Evolutionary conservation across 2,888 invertebrate genomes (phyloP), one percentile per base, ranked within the genome.

Genomic region (Noctua janthe): DNA sequence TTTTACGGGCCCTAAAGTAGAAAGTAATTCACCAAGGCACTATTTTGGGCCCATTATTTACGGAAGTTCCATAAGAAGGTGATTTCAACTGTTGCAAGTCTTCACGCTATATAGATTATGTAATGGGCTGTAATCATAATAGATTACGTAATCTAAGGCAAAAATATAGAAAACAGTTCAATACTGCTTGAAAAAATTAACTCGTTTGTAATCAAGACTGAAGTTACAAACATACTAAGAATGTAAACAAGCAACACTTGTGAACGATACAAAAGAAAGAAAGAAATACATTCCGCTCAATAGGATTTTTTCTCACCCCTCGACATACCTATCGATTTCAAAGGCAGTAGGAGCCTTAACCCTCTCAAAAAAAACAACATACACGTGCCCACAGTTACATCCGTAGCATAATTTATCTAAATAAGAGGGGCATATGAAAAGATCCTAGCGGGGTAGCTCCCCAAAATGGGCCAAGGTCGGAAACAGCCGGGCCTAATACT

Each of bases 401-500:
- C 79, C 69, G 56, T 79, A 87, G 83, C 85, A 87, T 87, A 89
- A 89, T 91, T 90, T 87, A 90, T 85, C 82, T 84, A 83, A 90
- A 88, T 86, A 82, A 83, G 88, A 87, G 86, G 86, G 76, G 81
- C 77, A 83, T 81, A 86, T 82, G 89, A 87, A 89, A 88, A 84
- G 72, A 87, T 81, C 84, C 76, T 82, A 76, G 76, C 70, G 81
- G 84, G 80, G 83, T 71, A 67, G 76, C 84, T 83, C 70, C 84
- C 80, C 80, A 83, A 91, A 82, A 86, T 81, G 82, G 90, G 91
- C 81, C 91, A 91, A 92, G 92, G 92, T 88, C 86, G 70, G 23
- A 76, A 75, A 62, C 69, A 71, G 66, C 80, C 78, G 73, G 71
- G 82, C 62, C 70, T 76, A 78, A 75, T 76, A 71, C 78, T 78